These are phyloP conservation scores for Chlorodrepanis virens DNA, from an alignment of 2,113 vertebrate species.

Conservation along the genomic window DNA sequence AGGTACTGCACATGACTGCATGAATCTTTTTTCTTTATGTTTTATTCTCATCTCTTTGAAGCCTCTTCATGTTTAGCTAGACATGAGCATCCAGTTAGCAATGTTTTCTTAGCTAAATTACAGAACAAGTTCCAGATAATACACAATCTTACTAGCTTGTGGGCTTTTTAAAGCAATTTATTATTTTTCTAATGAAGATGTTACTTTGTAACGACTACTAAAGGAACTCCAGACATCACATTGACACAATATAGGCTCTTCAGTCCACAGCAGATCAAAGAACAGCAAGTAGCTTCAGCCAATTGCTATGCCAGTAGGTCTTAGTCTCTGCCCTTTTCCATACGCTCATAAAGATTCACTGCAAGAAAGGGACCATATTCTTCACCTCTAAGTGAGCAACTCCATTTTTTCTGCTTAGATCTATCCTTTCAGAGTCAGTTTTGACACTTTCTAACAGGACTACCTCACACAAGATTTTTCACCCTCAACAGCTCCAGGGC, in stretches of 20 bases:
- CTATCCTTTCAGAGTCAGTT: background rate
- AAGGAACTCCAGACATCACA: background rate
- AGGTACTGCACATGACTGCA: background rate
- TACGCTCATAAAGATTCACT: background rate
- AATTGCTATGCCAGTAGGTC: background rate
- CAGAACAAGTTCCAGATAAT: background rate
- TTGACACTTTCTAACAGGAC: background rate
- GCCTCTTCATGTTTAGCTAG: background rate
- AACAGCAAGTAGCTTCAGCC: background rate
- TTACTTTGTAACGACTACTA: background rate
- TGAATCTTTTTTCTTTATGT: background rate
- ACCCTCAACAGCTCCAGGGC: background rate
- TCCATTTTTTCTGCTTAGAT: background rate
- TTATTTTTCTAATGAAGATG: background rate
- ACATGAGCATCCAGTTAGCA: background rate
- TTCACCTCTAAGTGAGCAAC: background rate
- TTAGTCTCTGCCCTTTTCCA: background rate
- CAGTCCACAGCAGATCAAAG: background rate
- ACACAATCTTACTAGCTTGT: background rate
- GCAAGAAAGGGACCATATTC: background rate
- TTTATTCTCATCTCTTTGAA: background rate
- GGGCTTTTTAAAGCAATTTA: background rate
- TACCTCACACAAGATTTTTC: background rate
- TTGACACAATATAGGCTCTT: background rate
- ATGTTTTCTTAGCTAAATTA: slow-evolving; percentile 4